phyloP scores from a whole-genome alignment of 1,140 invertebrate genomes.

The Leptinotarsa defecta region DNA sequence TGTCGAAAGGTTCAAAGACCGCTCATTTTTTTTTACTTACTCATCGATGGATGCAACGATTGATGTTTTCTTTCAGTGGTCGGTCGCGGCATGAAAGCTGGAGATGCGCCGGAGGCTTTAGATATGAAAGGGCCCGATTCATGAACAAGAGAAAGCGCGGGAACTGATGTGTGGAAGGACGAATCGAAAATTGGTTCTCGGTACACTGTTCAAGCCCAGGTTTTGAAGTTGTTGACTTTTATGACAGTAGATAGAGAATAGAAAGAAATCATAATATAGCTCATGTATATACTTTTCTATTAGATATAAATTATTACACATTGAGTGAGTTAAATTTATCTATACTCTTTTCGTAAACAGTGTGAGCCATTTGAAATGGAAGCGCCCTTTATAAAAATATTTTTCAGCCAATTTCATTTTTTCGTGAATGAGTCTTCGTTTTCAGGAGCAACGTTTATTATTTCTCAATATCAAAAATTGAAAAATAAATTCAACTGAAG shows the following conservation, averaged over 20 bases:
- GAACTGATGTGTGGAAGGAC: background rate
- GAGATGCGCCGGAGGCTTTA: background rate
- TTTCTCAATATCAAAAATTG: no score
- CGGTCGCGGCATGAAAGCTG: slow-evolving; percentile 1
- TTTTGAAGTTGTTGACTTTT: background rate
- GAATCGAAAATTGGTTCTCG: background rate
- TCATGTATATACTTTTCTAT: background rate
- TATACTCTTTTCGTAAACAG: no score
- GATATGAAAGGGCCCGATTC: background rate
- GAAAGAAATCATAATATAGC: background rate
- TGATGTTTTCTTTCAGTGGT: background rate
- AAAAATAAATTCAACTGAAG: no score
- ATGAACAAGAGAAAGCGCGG: background rate
- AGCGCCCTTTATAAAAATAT: no score
- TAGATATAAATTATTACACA: background rate
- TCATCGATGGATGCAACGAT: slow-evolving; percentile 2
- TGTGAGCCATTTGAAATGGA: no score
- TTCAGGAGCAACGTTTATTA: no score
- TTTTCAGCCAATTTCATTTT: no score
- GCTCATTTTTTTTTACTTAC: background rate
- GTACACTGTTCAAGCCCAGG: background rate
- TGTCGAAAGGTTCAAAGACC: background rate
- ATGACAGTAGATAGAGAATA: background rate
- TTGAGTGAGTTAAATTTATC: background rate
- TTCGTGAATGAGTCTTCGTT: no score